Percentiles rank a stretch among this genome's conserved stretches.
phyloP scores from a whole-genome alignment of 2,888 invertebrate species.

The Eupithecia inturbata region DNA sequence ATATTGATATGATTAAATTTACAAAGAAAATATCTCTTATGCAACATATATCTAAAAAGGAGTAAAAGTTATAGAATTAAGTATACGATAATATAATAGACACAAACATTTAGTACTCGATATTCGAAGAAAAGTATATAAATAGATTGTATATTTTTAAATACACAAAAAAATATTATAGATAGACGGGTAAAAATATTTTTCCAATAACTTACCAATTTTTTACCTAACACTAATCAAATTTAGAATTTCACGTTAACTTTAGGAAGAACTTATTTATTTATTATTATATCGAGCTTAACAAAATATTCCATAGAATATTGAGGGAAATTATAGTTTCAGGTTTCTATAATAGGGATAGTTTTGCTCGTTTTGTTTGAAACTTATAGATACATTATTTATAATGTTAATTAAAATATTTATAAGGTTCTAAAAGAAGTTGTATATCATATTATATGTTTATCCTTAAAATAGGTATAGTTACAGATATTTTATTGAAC shows the following conservation, averaged over 20 bases:
- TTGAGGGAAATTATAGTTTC: neutral
- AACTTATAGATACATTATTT: neutral
- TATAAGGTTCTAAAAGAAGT: neutral
- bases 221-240: conserved; percentile 19
- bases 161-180: neutral
- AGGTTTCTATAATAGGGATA: neutral
- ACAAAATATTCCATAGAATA: conserved; percentile 2
- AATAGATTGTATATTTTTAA: neutral
- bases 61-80: conserved; percentile 9
- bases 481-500: conserved; percentile 21
- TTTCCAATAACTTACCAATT: conserved; percentile 18
- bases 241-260: conserved; percentile 38
- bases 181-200: conserved; percentile 8
- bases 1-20: conserved; percentile 74
- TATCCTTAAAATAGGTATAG: conserved; percentile 21
- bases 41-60: conserved; percentile 18
- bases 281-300: conserved; percentile 21
- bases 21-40: conserved; percentile 49
- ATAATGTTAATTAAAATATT: neutral
- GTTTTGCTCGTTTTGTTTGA: neutral
- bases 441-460: neutral
- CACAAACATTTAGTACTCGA: conserved; percentile 1
- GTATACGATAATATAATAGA: conserved; percentile 20
- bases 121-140: neutral
- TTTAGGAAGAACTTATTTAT: conserved; percentile 30